phyloP scores from a whole-genome alignment of 2,113 vertebrate genomes.

The Oryzias woworae region DNA sequence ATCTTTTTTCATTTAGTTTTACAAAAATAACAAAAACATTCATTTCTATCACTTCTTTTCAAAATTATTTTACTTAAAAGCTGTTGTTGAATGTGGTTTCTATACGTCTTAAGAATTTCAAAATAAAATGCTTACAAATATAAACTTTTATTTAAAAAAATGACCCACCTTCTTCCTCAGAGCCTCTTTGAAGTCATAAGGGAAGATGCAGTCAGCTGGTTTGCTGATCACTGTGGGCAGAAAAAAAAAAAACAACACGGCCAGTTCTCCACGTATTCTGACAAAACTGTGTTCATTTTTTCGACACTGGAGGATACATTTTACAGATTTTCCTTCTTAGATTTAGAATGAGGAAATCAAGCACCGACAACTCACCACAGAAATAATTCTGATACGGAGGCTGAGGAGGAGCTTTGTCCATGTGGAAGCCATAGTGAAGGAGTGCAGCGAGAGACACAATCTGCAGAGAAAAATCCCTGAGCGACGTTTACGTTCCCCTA shows the following conservation, averaged over 20 bases:
- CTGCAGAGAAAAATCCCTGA: constrained; percentile 64
- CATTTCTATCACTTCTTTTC: too few relatives aligned
- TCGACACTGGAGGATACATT: neutral
- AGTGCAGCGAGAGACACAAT: constrained; percentile 88
- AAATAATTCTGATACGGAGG: constrained; percentile 93
- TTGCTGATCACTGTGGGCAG: constrained; percentile 86
- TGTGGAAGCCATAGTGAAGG: constrained; percentile 85
- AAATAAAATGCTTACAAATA: too few relatives aligned
- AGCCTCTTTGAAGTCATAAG: constrained; percentile 88
- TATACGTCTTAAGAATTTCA: too few relatives aligned
- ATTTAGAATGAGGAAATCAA: too few relatives aligned
- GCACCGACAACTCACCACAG: constrained; percentile 81
- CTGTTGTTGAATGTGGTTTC: too few relatives aligned
- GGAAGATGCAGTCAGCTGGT: constrained; percentile 92
- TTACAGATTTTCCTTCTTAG: too few relatives aligned
- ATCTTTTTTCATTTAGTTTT: too few relatives aligned
- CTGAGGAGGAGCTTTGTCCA: constrained; percentile 91
- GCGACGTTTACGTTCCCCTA: too few relatives aligned
- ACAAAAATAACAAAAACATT: too few relatives aligned
- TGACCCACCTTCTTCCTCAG: constrained; percentile 85
- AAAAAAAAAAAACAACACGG: neutral
- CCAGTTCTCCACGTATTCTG: neutral
- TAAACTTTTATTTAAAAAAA: neutral
- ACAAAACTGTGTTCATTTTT: neutral
- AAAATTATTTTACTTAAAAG: too few relatives aligned